Percentiles rank a stretch among this genome's conserved stretches.
Conservation (phyloP, 37 sponge, comb jelly and placozoan genomes). For the Tethya wilhelma region DNA sequence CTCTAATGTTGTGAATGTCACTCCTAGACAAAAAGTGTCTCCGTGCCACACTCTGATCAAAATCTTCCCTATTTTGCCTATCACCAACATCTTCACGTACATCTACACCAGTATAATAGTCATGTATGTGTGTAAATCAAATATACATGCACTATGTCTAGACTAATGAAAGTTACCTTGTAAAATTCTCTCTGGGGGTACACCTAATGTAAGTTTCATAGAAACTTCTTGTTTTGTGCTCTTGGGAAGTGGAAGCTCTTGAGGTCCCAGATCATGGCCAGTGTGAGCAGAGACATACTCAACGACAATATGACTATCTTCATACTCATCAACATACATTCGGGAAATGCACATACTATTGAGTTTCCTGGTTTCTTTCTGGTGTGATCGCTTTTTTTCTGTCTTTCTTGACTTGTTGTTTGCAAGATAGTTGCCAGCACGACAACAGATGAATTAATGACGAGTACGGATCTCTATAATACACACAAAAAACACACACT, state of each 20-base stretch:
- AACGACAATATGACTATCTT: conserved; percentile 13
- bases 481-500: not conserved
- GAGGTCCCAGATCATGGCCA: conserved; percentile 2
- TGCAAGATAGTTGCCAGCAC: conserved; percentile 12
- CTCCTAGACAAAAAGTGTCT: conserved; percentile 9
- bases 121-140: not conserved
- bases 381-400: conserved; percentile 14
- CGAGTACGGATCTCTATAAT: conserved; percentile 7
- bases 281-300: conserved; percentile 28
- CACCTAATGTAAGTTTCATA: conserved; percentile 5
- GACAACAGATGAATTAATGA: conserved; percentile 14
- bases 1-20: conserved; percentile 18
- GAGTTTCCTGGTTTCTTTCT: conserved; percentile 21
- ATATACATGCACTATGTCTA: not conserved
- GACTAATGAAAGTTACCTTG: conserved; percentile 15
- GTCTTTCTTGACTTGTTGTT: conserved; percentile 7
- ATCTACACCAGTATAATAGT: too few relatives aligned
- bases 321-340: conserved; percentile 1
- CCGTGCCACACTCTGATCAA: not conserved
- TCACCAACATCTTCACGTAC: conserved; percentile 21
- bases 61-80: conserved; percentile 13
- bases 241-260: conserved; percentile 20
- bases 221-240: conserved; percentile 26
- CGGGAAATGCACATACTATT: not conserved
- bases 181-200: conserved; percentile 13